phyloP scores from a whole-genome alignment of 92 coral and sea anemone species.

The Porites rus region DNA sequence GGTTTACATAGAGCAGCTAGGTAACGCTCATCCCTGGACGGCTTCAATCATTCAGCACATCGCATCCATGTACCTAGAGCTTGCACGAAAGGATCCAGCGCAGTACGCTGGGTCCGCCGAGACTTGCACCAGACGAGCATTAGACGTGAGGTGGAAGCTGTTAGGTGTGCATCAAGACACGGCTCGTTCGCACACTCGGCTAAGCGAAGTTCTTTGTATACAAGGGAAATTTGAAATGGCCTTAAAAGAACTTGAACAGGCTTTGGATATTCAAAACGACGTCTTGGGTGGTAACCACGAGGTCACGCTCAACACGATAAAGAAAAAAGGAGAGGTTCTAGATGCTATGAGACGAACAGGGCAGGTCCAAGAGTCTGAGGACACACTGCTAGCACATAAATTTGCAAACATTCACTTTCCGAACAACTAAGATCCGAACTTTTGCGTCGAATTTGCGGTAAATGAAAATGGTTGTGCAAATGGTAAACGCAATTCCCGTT shows the following conservation, averaged over 20 bases:
- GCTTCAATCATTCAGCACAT: conserved; percentile 12
- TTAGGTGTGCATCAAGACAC: conserved; percentile 21
- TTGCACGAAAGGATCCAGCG: neutral
- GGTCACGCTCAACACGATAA: neutral
- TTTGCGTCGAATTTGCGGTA: no score
- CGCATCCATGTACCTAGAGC: conserved; percentile 2
- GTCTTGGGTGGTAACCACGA: neutral
- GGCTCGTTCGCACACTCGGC: conserved; percentile 13
- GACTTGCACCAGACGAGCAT: neutral
- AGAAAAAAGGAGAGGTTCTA: neutral
- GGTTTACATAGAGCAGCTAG: conserved; percentile 13
- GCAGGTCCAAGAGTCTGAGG: neutral
- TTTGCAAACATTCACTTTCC: no score
- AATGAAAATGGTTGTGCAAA: no score
- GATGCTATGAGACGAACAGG: neutral
- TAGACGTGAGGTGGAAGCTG: neutral
- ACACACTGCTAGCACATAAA: neutral
- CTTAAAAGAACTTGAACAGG: neutral
- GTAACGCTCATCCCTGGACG: conserved; percentile 28
- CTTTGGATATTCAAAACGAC: conserved; percentile 14
- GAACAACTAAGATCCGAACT: no score
- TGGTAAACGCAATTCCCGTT: no score
- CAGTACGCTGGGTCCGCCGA: conserved; percentile 2
- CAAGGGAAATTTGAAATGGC: neutral
- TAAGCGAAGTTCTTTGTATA: neutral